These are phyloP conservation scores for Asteroscopus sphinx DNA, from an alignment of 2,888 invertebrate species.

Conservation along the genomic window DNA sequence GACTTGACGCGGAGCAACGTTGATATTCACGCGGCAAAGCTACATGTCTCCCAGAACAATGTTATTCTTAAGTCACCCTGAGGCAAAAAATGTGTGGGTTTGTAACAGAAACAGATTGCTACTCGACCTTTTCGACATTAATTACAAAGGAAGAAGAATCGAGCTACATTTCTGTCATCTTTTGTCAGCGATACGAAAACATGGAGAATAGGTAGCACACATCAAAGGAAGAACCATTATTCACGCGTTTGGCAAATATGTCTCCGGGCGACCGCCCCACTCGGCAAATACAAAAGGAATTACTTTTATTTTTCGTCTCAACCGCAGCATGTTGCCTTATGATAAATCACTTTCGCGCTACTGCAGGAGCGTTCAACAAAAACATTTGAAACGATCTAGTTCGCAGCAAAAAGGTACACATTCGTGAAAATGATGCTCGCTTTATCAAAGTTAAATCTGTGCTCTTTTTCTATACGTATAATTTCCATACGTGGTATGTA, in stretches of 20 bases:
- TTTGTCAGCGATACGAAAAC: conserved; percentile 61
- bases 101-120: conserved; percentile 12
- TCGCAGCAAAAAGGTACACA: conserved; percentile 76
- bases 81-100: conserved; percentile 10
- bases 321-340: conserved; percentile 86
- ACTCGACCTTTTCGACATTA: conserved; percentile 28
- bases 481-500: conserved; percentile 31
- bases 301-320: conserved; percentile 86
- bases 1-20: conserved; percentile 38
- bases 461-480: conserved; percentile 41
- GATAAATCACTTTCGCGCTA: conserved; percentile 86
- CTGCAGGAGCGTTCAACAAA: conserved; percentile 74
- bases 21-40: conserved; percentile 42
- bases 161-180: conserved; percentile 38
- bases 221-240: conserved; percentile 75
- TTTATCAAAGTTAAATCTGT: conserved; percentile 56
- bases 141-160: conserved; percentile 26
- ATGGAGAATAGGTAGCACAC: conserved; percentile 58
- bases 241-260: conserved; percentile 84
- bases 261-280: conserved; percentile 71
- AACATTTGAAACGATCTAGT: conserved; percentile 75
- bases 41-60: conserved; percentile 26
- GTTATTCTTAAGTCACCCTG: conserved; percentile 9
- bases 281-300: conserved; percentile 85
- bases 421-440: conserved; percentile 71